These are phyloP conservation scores for Ateles fusciceps DNA, from an alignment of 2,797 vertebrate species.

Conservation along the genomic window DNA sequence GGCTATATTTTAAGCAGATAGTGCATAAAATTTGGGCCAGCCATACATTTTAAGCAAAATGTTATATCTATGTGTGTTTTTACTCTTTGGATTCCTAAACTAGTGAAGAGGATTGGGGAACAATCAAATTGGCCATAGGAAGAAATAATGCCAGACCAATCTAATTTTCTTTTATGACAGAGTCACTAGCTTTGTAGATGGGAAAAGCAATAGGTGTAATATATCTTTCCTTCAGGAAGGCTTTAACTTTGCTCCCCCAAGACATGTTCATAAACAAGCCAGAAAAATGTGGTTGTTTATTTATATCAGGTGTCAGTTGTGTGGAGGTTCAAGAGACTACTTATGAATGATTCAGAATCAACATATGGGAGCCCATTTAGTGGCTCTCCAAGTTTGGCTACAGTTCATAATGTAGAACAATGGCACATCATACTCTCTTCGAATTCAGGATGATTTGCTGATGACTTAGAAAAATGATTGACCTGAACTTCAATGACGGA, in stretches of 20 bases:
- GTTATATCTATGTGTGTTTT: background rate
- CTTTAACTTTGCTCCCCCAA: slow-evolving; percentile 61
- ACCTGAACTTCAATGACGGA: background rate
- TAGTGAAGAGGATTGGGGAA: background rate
- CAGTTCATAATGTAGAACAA: slow-evolving; percentile 28
- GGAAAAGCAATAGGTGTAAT: slow-evolving; percentile 66
- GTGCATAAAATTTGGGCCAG: background rate
- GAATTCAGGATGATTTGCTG: background rate
- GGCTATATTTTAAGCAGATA: background rate
- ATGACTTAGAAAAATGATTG: background rate
- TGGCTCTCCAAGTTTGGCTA: background rate
- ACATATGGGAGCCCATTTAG: background rate
- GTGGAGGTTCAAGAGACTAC: slow-evolving; percentile 23
- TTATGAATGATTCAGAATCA: slow-evolving; percentile 58
- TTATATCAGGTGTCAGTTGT: slow-evolving; percentile 72
- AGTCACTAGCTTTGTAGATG: slow-evolving; percentile 58
- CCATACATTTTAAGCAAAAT: slow-evolving; percentile 44
- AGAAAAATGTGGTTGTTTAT: slow-evolving; percentile 56
- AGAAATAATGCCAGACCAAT: slow-evolving; percentile 50
- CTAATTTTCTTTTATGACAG: slow-evolving; percentile 72
- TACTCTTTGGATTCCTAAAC: slow-evolving; percentile 6
- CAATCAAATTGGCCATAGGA: slow-evolving; percentile 5
- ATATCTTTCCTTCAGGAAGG: slow-evolving; percentile 67
- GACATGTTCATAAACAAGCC: slow-evolving; percentile 69
- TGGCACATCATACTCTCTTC: background rate